Evolutionary conservation across 2,113 vertebrate genomes (phyloP), one percentile per base, ranked within the genome.

Genomic region (Stictonetta naevosa): DNA sequence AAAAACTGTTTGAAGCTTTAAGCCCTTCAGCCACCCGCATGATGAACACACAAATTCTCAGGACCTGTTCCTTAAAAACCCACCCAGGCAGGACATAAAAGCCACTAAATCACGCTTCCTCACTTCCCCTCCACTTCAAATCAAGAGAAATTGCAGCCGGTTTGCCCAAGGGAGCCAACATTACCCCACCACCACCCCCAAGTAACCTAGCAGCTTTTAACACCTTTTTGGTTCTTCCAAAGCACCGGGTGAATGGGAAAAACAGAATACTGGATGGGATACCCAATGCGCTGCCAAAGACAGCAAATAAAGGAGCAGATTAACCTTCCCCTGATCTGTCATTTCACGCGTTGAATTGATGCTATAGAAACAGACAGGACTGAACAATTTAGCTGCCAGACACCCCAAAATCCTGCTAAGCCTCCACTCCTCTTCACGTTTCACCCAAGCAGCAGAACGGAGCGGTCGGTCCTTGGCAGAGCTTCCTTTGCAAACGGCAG

Each of bases 51-150:
- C n/a, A 31, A 72, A 92, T 13, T 13, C 4, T 69, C 85, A 83
- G 58, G 34, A 36, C 21, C 53, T 8, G 69, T 40, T 96, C 88
- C 69, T 93, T 92, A 92, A 84, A 92, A 94, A 62, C 13, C 62
- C 80, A 95, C 83, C 90, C 38, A 4, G 48, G 66, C 80, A 84
- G 69, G 80, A 26, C 59, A 71, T 58, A 22, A 17, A 90, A 94
- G 53, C 76, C 80, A 79, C 69, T 11, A 2, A 77, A 40, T 23
- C 60, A 8, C 22, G 79, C 62, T 92, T 95, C 77, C 48, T 63
- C 36, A 55, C 26, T 55, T 15, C 11, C 31, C 4, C 68, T 46
- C 68, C 9, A 7, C n/a, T n/a, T 23, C 64, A 15, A 86, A 29
- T 2, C 60, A 22, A 8, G 20, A 94, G 44, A 88, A 90, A 62